Evolutionary conservation across 2,113 vertebrate species (phyloP).

Genomic region (Solea senegalensis): DNA sequence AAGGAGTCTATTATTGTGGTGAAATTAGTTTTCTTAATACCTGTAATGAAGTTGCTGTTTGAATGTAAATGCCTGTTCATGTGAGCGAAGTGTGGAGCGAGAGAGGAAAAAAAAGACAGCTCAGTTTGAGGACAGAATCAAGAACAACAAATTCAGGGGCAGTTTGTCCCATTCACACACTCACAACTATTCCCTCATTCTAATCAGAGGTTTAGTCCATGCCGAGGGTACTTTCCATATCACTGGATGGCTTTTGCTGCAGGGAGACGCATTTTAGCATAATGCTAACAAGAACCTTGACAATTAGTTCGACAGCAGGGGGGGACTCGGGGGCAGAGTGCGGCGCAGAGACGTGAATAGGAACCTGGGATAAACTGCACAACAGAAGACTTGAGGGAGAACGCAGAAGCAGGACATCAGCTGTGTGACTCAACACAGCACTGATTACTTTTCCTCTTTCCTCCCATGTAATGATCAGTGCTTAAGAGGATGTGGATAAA

Average conservation of each 20-base stretch:
- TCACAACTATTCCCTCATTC: constrained; percentile 8
- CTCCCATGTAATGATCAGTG: constrained; percentile 1
- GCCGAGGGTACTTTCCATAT: constrained; percentile 41
- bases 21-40: constrained; percentile 62
- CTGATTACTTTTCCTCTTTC: constrained; percentile 22
- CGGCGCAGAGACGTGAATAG: constrained; percentile 40
- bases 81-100: background rate
- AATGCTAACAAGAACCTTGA: constrained; percentile 69
- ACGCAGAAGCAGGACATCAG: constrained; percentile 22
- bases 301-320: constrained; percentile 66
- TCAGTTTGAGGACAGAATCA: constrained; percentile 6
- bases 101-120: background rate
- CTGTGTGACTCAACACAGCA: constrained; percentile 28
- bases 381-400: constrained; percentile 7
- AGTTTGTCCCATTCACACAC: constrained; percentile 9
- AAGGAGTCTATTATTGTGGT: constrained; percentile 41
- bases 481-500: constrained; percentile 19
- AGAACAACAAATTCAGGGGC: constrained; percentile 8
- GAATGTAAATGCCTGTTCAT: constrained; percentile 56
- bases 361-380: constrained; percentile 19
- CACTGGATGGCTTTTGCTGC: constrained; percentile 42
- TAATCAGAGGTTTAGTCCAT: constrained; percentile 35
- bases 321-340: constrained; percentile 23
- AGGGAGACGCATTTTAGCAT: constrained; percentile 48
- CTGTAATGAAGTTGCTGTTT: constrained; percentile 52